These are phyloP conservation scores for Lophius americanus DNA, from an alignment of 2,797 vertebrate species.

Conservation along the genomic window DNA sequence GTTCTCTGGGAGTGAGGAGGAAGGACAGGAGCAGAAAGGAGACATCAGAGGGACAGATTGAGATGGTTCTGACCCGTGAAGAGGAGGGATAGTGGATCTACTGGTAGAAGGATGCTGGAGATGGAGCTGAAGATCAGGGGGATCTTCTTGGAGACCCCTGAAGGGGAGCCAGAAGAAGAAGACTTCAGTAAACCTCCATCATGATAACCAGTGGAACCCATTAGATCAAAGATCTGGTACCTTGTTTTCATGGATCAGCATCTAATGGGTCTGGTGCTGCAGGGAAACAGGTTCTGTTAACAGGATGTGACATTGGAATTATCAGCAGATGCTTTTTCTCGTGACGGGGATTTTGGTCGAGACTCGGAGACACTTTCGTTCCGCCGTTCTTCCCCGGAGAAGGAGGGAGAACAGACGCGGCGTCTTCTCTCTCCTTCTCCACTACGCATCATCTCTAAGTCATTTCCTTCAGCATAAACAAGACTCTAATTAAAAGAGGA, in stretches of 20 bases:
- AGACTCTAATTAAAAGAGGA: constrained; percentile 76
- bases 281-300: constrained; percentile 56
- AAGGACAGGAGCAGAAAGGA: too few relatives aligned
- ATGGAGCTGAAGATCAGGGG: too few relatives aligned
- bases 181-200: not conserved
- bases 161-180: too few relatives aligned
- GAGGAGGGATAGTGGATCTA: too few relatives aligned
- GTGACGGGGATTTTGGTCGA: constrained; percentile 60
- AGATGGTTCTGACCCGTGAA: too few relatives aligned
- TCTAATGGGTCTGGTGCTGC: constrained; percentile 60
- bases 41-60: too few relatives aligned
- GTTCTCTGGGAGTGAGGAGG: too few relatives aligned
- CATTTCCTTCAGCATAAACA: constrained; percentile 67
- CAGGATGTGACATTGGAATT: constrained; percentile 70
- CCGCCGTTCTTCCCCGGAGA: constrained; percentile 17
- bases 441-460: constrained; percentile 60
- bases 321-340: constrained; percentile 74
- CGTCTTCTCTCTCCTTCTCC: constrained; percentile 59
- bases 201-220: constrained; percentile 53
- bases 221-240: constrained; percentile 61
- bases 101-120: too few relatives aligned
- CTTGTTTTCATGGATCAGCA: constrained; percentile 66
- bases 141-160: too few relatives aligned
- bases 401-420: constrained; percentile 23
- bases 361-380: constrained; percentile 43